phyloP scores from a whole-genome alignment of 2,888 invertebrate genomes.

The Phalangium opilio region DNA sequence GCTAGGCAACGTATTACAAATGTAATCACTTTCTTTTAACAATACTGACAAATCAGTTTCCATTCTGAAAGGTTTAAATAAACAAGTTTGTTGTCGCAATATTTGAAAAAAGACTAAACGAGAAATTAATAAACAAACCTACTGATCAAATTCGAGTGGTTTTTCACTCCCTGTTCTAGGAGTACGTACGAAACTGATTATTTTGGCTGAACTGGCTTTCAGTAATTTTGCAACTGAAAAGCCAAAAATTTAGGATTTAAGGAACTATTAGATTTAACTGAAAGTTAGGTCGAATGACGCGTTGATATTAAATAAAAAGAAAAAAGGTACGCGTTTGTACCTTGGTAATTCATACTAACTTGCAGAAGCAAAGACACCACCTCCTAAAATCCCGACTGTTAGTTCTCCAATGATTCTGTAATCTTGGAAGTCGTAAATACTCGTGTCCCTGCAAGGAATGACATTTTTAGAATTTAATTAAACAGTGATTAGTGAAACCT shows the following conservation, averaged over 20 bases:
- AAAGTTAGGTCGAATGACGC: too few species aligned
- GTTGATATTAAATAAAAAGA: too few species aligned
- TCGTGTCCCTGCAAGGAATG: too few species aligned
- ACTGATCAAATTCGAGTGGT: too few species aligned
- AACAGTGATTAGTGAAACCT: too few species aligned
- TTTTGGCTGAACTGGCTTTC: conserved; percentile 35
- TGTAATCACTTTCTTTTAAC: conserved; percentile 38
- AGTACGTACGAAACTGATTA: conserved; percentile 31
- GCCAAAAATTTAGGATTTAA: conserved; percentile 3
- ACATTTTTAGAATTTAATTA: too few species aligned
- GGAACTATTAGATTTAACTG: too few species aligned
- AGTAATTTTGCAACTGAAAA: conserved; percentile 34
- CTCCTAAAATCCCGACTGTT: conserved; percentile 12
- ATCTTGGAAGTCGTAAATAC: too few species aligned
- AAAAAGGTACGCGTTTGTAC: too few species aligned
- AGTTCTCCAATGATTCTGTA: conserved; percentile 5
- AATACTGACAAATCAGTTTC: conserved; percentile 27
- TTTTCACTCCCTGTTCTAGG: conserved; percentile 2
- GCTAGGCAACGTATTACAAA: conserved; percentile 40
- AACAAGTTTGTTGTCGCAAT: not conserved
- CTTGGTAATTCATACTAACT: conserved; percentile 4
- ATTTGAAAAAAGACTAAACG: too few species aligned
- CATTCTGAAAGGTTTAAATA: conserved; percentile 14
- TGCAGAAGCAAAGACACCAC: conserved; percentile 11
- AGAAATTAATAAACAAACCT: too few species aligned